Conservation (phyloP, 1,140 invertebrate species). For the Hyphantria cunea region DNA sequence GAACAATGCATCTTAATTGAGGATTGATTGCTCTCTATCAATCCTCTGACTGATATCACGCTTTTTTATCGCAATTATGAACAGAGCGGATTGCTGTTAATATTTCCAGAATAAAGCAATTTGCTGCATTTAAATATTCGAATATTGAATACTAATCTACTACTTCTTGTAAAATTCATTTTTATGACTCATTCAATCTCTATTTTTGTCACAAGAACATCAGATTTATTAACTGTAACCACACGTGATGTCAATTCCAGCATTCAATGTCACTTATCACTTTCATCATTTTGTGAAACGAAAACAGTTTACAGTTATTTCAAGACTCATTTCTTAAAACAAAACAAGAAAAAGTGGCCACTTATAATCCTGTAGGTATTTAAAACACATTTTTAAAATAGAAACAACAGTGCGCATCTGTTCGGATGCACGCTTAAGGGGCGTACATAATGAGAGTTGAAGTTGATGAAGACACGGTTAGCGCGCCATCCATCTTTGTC, state of each 20-base stretch:
- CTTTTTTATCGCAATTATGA: too few relatives aligned
- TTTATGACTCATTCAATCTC: too few relatives aligned
- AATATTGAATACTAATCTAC: too few relatives aligned
- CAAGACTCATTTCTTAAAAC: slow-evolving; percentile 14
- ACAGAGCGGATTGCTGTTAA: too few relatives aligned
- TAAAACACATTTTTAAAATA: slow-evolving; percentile 18
- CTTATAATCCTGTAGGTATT: slow-evolving; percentile 4
- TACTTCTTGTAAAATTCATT: too few relatives aligned
- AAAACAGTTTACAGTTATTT: slow-evolving; percentile 5
- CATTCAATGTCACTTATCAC: slow-evolving; percentile 25
- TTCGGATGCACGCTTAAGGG: slow-evolving; percentile 17
- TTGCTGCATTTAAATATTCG: too few relatives aligned
- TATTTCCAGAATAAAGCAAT: too few relatives aligned
- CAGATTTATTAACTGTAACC: too few relatives aligned
- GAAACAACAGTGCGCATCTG: slow-evolving; percentile 22
- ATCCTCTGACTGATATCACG: too few relatives aligned
- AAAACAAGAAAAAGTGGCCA: neutral
- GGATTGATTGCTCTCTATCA: too few relatives aligned
- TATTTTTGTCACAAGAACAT: too few relatives aligned
- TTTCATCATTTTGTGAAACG: slow-evolving; percentile 26
- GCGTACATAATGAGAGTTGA: slow-evolving; percentile 49
- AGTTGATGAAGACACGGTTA: slow-evolving; percentile 57
- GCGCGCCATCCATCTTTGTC: slow-evolving; percentile 54
- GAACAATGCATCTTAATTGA: too few relatives aligned
- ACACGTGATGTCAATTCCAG: neutral